These are phyloP conservation scores for Sminthurinus signatus DNA, from an alignment of 1,140 invertebrate species.

Conservation along the genomic window DNA sequence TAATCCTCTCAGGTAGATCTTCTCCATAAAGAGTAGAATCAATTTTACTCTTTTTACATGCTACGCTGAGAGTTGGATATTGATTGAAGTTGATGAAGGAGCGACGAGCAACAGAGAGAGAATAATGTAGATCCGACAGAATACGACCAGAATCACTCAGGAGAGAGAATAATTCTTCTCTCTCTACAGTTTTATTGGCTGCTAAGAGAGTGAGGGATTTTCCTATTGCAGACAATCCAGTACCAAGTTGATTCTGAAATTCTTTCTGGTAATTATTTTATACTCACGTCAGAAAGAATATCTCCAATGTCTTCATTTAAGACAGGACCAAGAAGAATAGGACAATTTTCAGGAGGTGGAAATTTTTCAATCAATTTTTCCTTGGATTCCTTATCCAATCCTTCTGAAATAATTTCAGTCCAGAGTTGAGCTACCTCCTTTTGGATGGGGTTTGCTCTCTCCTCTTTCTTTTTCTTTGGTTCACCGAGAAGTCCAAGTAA, in stretches of 20 bases:
- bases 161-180: too few relatives aligned
- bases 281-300: too few relatives aligned
- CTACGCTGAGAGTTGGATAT: background rate
- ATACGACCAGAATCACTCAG: background rate
- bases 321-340: background rate
- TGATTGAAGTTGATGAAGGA: background rate
- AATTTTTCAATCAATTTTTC: background rate
- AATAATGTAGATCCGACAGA: background rate
- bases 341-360: background rate
- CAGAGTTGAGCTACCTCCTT: background rate
- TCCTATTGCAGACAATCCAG: too few relatives aligned
- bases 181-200: too few relatives aligned
- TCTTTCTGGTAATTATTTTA: too few relatives aligned
- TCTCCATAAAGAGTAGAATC: slow-evolving; percentile 7
- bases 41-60: background rate
- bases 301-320: background rate
- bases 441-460: background rate
- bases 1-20: background rate
- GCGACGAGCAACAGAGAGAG: background rate
- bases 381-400: background rate
- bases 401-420: background rate
- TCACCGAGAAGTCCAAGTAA: background rate
- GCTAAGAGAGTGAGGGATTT: too few relatives aligned
- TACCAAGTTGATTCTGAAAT: too few relatives aligned
- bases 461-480: background rate